Evolutionary conservation across 2,113 vertebrate species (phyloP).

Genomic region (Zootoca vivipara): DNA sequence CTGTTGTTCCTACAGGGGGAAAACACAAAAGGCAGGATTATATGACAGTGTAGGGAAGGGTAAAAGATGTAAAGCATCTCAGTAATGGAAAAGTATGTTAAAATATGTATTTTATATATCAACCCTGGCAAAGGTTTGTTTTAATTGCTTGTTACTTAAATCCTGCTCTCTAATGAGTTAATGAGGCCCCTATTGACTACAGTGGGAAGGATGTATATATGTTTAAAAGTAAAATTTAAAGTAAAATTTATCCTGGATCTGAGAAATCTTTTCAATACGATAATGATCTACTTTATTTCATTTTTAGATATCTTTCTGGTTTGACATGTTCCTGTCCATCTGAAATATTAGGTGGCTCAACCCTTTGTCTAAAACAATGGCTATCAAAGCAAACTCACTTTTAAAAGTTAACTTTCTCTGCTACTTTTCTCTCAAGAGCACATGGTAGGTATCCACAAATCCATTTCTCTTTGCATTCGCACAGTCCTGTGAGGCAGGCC

Average conservation of each 20-base stretch:
- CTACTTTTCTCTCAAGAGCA: background rate
- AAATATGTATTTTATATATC: background rate
- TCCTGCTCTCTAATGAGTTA: background rate
- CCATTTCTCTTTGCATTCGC: background rate
- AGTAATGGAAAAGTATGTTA: background rate
- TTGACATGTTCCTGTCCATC: background rate
- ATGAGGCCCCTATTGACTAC: fast-evolving
- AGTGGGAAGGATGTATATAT: background rate
- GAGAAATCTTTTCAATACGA: background rate
- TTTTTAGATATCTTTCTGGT: background rate
- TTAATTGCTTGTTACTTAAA: background rate
- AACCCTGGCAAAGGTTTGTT: background rate
- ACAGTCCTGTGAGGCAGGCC: background rate
- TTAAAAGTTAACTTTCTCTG: background rate
- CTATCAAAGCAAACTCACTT: background rate
- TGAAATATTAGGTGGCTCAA: background rate
- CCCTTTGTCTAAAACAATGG: background rate
- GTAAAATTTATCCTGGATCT: background rate
- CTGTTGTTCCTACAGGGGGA: conserved; percentile 88
- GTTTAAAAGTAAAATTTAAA: background rate
- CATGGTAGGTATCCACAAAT: background rate
- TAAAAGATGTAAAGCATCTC: background rate
- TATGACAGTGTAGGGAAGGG: background rate
- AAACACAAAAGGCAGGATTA: conserved; percentile 37
- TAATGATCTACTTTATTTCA: background rate